phyloP scores from a whole-genome alignment of 2,113 vertebrate species.

The Stegostoma tigrinum region DNA sequence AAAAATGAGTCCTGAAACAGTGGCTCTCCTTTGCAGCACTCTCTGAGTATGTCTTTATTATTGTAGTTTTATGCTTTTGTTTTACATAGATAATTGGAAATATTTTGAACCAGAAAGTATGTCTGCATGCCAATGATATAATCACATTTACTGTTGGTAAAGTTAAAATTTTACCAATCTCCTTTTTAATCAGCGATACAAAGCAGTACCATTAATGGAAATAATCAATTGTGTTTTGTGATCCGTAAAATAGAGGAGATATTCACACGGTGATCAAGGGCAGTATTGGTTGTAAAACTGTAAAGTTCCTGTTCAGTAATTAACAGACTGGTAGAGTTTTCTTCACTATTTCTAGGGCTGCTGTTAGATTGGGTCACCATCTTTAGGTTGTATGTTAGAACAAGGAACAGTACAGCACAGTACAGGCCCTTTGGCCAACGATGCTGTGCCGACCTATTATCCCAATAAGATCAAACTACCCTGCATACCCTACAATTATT shows the following conservation, averaged over 20 bases:
- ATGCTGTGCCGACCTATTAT: too few species aligned
- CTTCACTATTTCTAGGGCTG: neutral
- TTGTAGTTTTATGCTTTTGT: neutral
- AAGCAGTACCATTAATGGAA: neutral
- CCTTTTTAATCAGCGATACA: neutral
- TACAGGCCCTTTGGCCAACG: too few species aligned
- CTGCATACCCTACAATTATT: too few species aligned
- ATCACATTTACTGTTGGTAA: neutral
- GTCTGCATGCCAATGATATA: neutral
- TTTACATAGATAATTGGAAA: neutral
- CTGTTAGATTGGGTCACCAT: neutral
- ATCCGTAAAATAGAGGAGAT: conserved; percentile 6
- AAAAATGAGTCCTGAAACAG: neutral
- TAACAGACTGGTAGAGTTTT: neutral
- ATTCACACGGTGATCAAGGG: neutral
- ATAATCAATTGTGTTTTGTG: neutral
- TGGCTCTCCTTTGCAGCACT: neutral
- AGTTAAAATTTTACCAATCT: conserved; percentile 26
- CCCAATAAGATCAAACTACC: too few species aligned
- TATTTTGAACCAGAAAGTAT: too few species aligned
- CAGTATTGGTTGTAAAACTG: neutral
- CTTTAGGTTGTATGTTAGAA: too few species aligned
- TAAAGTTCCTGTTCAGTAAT: neutral
- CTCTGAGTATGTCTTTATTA: neutral
- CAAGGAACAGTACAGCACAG: too few species aligned